Evolutionary conservation across 2,797 vertebrate species (phyloP), one percentile per base, ranked within the genome.

Genomic region (Sparidentex hasta): DNA sequence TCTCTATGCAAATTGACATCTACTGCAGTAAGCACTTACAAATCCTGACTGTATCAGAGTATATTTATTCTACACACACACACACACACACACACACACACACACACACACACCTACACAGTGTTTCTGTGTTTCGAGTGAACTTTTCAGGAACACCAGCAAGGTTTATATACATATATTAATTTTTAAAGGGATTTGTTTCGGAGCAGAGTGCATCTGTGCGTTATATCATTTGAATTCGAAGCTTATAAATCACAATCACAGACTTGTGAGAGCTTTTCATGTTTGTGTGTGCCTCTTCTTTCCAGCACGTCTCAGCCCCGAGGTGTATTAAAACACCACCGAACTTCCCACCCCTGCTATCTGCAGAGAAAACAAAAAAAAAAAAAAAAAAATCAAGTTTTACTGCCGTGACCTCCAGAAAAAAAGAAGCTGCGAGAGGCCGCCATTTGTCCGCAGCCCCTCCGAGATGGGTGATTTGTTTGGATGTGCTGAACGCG

Each of bases 1-100:
- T 89, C 46, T 84, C 67, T 79, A 83, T 84, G 79, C 78, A 88
- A 84, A 85, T 67, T 29, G 18, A 67, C 82, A 73, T 76, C 76
- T 63, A 65, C 76, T 43, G 81, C 82, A 78, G 81, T 71, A 68
- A 68, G 65, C 55, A 48, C 72, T 82, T 56, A 77, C 76, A 76
- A 70, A 83, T 66, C 72, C 74, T 48, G 25, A 38, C 65, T 68
- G 50, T 72, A 58, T 74, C 21, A 11, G 55, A 7, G 44, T 64
- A 23, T 1, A 62, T 85, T 78, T 80, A 71, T 51, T 62, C 57
- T 3, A 52, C 69, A 79, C 57, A 58, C 38, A 57, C 14, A 16
- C 52, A 70, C 43, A 41, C 20, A 23, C 52, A 55, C 5, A 20
- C 41, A 9, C 21, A 11, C 52, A 54, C 3, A 16, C 38, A 57